Base-by-base conservation (phyloP, 2,113 vertebrate genomes). In the Tonatia bakeri region DNA sequence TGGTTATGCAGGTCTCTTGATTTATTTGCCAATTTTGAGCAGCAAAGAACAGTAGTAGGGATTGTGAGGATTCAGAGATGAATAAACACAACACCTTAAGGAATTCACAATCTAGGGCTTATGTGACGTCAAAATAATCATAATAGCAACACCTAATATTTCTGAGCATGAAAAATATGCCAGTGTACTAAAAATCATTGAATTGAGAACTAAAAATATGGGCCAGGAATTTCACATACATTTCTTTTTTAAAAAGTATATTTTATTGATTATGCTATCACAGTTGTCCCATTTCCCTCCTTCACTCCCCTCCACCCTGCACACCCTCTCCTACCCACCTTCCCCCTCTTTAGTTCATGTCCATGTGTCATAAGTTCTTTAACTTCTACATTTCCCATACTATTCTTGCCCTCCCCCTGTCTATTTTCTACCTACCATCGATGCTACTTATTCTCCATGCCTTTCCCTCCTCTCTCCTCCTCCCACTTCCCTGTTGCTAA, bases 171-270 rank as follows among this genome's bases (percentile, higher is more conserved):
- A 85, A 91, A 90, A 38, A 45, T 85, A 33, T 65, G 26, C 43
- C 56, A 75, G 33, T 73, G 31, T 54, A 84, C 10, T 77, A 76
- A 79, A 92, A 87, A 16, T 31, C 24, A 73, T 24, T 73, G 56
- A 69, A 47, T 47, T 59, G 13, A 45, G 31, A 5, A n/a, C 65
- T 85, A 88, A 92, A 80, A 70, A 90, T 91, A 69, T 40, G 45
- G 72, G n/a, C 24, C 36, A 65, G 36, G 17, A 1, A 90, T 87
- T 94, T 92, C 36, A 70, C 16, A 86, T n/a, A 28, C 2, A 31
- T 84, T 93, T 87, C 43, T 94, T 36, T 40, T 43, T 79, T 81
- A 85, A 76, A n/a, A n/a, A n/a, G n/a, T n/a, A n/a, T n/a, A n/a
- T n/a, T n/a, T n/a, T n/a, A n/a, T n/a, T n/a, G n/a, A n/a, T n/a